Conservation (phyloP, 92 coral and sea anemone species). For the Actinostola sp. region DNA sequence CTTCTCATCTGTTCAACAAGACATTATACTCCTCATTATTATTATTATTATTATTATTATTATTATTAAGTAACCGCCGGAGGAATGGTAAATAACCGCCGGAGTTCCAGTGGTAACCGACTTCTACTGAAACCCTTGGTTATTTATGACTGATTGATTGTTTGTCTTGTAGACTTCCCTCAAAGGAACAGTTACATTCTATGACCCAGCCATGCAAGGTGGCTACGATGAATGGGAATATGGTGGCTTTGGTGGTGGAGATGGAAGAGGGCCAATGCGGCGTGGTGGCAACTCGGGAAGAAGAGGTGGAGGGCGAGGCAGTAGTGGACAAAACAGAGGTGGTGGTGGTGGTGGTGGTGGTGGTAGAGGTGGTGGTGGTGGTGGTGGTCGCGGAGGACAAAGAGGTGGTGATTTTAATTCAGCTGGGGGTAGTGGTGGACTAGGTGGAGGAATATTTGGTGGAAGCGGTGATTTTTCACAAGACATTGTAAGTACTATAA, state of each 20-base stretch:
- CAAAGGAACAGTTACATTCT: constrained; percentile 85
- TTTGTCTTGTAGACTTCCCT: constrained; percentile 66
- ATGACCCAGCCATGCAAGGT: constrained; percentile 71
- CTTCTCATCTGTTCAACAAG: too few relatives aligned
- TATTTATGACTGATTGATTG: too few relatives aligned
- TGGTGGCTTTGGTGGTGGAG: constrained; percentile 75
- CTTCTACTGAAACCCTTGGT: too few relatives aligned
- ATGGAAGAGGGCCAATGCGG: constrained; percentile 73
- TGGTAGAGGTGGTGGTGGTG: constrained; percentile 70
- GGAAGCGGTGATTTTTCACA: constrained; percentile 53
- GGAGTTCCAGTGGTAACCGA: too few relatives aligned
- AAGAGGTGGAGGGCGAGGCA: constrained; percentile 59
- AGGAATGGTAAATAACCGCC: too few relatives aligned
- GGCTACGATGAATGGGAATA: constrained; percentile 68
- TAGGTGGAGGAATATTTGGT: constrained; percentile 6
- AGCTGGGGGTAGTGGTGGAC: constrained; percentile 15
- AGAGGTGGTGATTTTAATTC: constrained; percentile 56
- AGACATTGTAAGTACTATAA: constrained; percentile 73
- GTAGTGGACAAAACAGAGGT: constrained; percentile 60
- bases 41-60: too few relatives aligned
- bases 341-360: constrained; percentile 59
- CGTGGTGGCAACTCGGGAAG: constrained; percentile 54
- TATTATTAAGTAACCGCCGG: too few relatives aligned
- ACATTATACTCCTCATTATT: too few relatives aligned
- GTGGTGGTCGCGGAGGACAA: constrained; percentile 42